Evolutionary conservation across 2,113 vertebrate genomes (phyloP).

Genomic region (Vulpes ferrilata): DNA sequence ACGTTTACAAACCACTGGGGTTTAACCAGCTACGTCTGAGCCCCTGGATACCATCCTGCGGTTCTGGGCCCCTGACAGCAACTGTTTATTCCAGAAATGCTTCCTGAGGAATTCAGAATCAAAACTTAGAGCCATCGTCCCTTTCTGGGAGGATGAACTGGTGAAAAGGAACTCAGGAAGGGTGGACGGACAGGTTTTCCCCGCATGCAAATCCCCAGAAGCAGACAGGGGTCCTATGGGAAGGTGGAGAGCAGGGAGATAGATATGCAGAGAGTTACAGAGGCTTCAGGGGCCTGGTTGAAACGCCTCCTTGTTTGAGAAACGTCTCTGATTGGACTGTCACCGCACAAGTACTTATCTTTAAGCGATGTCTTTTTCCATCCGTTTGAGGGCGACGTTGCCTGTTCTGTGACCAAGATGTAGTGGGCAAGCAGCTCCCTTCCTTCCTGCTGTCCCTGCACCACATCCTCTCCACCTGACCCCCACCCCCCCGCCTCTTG

Average conservation of each 20-base stretch:
- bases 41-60: too few species aligned
- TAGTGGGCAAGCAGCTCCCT: too few species aligned
- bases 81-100: too few species aligned
- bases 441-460: not conserved
- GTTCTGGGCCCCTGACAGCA: not conserved
- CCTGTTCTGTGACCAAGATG: not conserved
- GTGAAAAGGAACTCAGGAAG: too few species aligned
- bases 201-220: not conserved
- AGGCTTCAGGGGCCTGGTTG: too few species aligned
- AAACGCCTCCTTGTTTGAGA: too few species aligned
- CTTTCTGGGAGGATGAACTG: not conserved
- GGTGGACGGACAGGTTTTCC: too few species aligned
- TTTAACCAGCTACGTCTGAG: too few species aligned
- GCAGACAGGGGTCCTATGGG: too few species aligned
- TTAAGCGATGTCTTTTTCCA: not conserved
- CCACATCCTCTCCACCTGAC: not conserved
- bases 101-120: not conserved
- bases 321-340: not conserved
- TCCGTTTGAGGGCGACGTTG: not conserved
- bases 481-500: too few species aligned
- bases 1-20: rapidly evolving
- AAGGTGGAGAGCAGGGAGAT: too few species aligned
- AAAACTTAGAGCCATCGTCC: not conserved
- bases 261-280: too few species aligned
- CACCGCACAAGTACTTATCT: not conserved